phyloP scores from a whole-genome alignment of 2,888 invertebrate species.

The Aquatica leii region DNA sequence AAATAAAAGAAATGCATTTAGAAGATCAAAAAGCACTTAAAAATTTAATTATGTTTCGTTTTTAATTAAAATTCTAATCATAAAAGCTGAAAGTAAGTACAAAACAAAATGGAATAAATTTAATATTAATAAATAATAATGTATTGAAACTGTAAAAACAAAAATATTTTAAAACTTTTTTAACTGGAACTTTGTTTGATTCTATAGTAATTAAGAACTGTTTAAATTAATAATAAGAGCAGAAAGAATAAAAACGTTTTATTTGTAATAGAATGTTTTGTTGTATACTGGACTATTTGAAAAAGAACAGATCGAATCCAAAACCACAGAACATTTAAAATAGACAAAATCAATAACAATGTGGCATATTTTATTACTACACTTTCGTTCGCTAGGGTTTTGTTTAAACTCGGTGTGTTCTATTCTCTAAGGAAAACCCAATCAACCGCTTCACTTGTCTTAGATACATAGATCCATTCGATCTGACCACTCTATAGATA shows the following conservation, averaged over 20 bases:
- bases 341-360: conserved; percentile 32
- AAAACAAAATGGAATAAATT: conserved; percentile 30
- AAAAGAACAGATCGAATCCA: conserved; percentile 24
- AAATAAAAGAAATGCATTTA: conserved; percentile 17
- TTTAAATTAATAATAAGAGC: background rate
- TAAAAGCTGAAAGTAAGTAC: conserved; percentile 27
- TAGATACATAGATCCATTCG: conserved; percentile 45
- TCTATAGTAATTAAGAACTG: too few relatives aligned
- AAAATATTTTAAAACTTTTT: conserved; percentile 2
- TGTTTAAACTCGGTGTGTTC: conserved; percentile 39
- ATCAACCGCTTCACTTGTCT: conserved; percentile 45
- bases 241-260: conserved; percentile 16
- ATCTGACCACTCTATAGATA: conserved; percentile 40
- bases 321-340: conserved; percentile 31
- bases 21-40: conserved; percentile 50
- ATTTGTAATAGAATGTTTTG: conserved; percentile 13
- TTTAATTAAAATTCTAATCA: conserved; percentile 44
- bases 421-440: conserved; percentile 44
- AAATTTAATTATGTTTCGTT: conserved; percentile 45
- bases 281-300: conserved; percentile 14
- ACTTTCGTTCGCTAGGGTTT: conserved; percentile 30
- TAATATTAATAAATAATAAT: conserved; percentile 24
- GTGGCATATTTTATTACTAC: conserved; percentile 35
- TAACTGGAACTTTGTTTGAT: too few relatives aligned
- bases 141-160: conserved; percentile 12